Base-by-base conservation (phyloP, 2,797 vertebrate genomes). In the Lemur catta region DNA sequence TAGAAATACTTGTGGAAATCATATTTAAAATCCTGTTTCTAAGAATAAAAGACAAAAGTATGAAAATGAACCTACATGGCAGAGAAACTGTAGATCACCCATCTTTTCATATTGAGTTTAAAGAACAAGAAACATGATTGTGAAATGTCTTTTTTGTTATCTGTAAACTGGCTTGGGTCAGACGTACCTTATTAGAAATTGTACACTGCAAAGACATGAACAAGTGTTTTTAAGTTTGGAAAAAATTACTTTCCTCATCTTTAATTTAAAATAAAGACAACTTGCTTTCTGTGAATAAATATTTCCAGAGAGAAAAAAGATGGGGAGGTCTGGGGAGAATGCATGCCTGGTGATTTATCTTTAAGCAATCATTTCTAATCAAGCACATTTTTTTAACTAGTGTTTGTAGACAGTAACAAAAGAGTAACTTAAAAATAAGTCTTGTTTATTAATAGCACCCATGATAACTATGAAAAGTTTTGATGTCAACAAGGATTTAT, bases 251-350 rank as follows among this genome's bases (percentile, higher is more conserved):
- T 94, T 17, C 6, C 38, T 93, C 35, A 11, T 72, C 28, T 46
- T 95, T 38, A 43, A 11, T 48, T 95, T 90, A 79, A 80, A 79
- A 92, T 91, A 94, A 80, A 84, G 48, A 78, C 3, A 55, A 52
- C 14, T 65, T 94, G 9, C 2, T 81, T 93, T 88, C 30, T 43
- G 3, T 52, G 57, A 81, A 85, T 48, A 13, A 35, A 52, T 17
- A 17, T 84, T 30, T 88, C 6, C 33, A 71, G 43, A 0, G 12
- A 74, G n/a, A 69, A 80, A 11, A 33, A 30, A 2, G 76, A 7
- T 63, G 13, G 3, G 1, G 10, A 1, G 11, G 2, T 18, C 3
- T 33, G 9, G 8, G 4, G 14, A 3, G 6, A 59, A 41, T 43
- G 13, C 28, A 11, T 55, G 7, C 48, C 43, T 65, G 24, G 9